Conservation (phyloP, 2,797 vertebrate species). For the Sebastes minor region DNA sequence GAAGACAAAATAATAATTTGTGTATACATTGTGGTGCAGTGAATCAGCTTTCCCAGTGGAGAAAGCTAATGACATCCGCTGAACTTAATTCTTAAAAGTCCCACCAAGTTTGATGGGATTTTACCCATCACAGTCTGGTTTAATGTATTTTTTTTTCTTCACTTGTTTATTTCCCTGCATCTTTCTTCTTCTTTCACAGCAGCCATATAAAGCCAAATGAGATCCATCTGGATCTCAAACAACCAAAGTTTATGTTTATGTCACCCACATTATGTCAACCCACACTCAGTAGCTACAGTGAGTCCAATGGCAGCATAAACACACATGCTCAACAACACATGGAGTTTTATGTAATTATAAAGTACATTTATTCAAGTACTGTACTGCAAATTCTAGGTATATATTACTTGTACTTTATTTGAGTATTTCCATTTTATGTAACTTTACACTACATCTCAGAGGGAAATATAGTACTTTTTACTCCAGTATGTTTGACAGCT, state of each 20-base stretch:
- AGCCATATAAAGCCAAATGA: not conserved
- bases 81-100: not conserved
- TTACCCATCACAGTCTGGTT: not conserved
- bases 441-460: not conserved
- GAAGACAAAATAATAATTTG: not conserved
- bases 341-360: not conserved
- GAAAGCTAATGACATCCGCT: not conserved
- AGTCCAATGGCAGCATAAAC: not conserved
- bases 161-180: slow-evolving; percentile 12
- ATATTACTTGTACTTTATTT: not conserved
- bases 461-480: no score
- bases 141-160: not conserved
- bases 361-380: not conserved
- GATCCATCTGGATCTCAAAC: slow-evolving; percentile 9
- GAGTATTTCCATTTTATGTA: not conserved
- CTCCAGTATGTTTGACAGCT: no score
- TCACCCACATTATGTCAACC: not conserved
- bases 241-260: slow-evolving; percentile 24
- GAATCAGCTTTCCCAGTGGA: not conserved
- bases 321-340: not conserved
- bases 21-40: not conserved
- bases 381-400: not conserved
- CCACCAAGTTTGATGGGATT: not conserved
- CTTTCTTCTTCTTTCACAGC: not conserved
- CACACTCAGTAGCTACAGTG: not conserved